Evolutionary conservation across 2,888 invertebrate species (phyloP).

Genomic region (Achlya flavicornis): DNA sequence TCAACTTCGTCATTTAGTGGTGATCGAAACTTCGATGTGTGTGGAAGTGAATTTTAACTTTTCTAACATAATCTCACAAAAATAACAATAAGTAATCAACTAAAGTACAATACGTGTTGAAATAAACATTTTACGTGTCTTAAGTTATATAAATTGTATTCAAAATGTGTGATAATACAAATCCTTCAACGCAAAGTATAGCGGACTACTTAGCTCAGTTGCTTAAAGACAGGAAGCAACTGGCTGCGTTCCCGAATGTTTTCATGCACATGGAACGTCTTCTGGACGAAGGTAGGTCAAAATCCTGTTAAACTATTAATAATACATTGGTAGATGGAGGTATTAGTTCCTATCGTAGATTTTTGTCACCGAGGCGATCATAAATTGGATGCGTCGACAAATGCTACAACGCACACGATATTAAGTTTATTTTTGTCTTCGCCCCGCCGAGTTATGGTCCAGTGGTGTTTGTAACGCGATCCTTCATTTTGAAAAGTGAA

Average conservation of each 20-base stretch:
- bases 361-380: slow-evolving; percentile 74
- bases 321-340: slow-evolving; percentile 51
- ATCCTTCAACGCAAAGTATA: slow-evolving; percentile 95
- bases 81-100: slow-evolving; percentile 80
- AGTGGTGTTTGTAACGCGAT: slow-evolving; percentile 82
- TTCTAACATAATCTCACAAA: slow-evolving; percentile 82
- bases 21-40: slow-evolving; percentile 81
- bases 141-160: slow-evolving; percentile 70
- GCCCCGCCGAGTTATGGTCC: slow-evolving; percentile 82
- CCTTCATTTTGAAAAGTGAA: slow-evolving; percentile 76
- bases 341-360: slow-evolving; percentile 56
- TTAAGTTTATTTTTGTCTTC: slow-evolving; percentile 84
- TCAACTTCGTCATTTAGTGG: slow-evolving; percentile 82
- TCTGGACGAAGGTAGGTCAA: slow-evolving; percentile 97
- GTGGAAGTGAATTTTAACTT: slow-evolving; percentile 83
- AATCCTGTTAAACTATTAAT: slow-evolving; percentile 57
- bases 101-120: slow-evolving; percentile 79
- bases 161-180: slow-evolving; percentile 84
- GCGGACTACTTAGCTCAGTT: slow-evolving; percentile 99
- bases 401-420: slow-evolving; percentile 80
- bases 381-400: slow-evolving; percentile 81
- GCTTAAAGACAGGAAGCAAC: slow-evolving; percentile 99
- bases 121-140: slow-evolving; percentile 76
- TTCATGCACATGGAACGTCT: slow-evolving; percentile 99
- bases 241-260: slow-evolving; percentile 99